Evolutionary conservation across 2,113 vertebrate genomes (phyloP), one percentile per base, ranked within the genome.

Genomic region (Cromileptes altivelis): DNA sequence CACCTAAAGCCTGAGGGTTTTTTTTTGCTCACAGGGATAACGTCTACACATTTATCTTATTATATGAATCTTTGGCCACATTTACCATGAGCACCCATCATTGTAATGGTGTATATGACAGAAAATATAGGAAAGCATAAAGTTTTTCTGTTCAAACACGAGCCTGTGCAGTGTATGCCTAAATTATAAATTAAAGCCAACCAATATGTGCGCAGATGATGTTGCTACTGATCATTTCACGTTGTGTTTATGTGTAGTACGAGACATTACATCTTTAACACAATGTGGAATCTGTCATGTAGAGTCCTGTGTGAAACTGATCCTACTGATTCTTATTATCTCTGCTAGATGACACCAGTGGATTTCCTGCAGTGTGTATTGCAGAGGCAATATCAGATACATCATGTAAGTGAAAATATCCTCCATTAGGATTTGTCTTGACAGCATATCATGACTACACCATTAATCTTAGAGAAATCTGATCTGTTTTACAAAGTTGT

Each of bases 401-500:
- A 61, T 61, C 63, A 53, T 47, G 27, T 6, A 49, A 70, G 73
- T 70, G 33, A 85, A 75, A 50, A 75, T 65, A 15, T 71, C 52
- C 57, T 75, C 25, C 45, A n/a, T 72, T 40, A 52, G 53, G 75
- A 76, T 81, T 77, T 23, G 47, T 52, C 71, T 72, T 68, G 83
- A 85, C 81, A 80, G 68, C 62, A 9, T 78, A 14, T 78, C 52
- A 82, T 91, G 68, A 89, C 8, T 37, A 14, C 2, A 4, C 42
- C 53, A 79, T 81, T 60, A 69, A 81, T 81, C 60, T 60, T 30
- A 37, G n/a, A 72, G 70, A 37, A 85, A 81, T 42, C 18, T 8
- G 67, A 85, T 64, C 76, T 60, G 62, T 61, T 64, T 69, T 8
- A 67, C 30, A 70, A 47, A 40, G 13, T 45, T 19, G 23, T 33